phyloP scores from a whole-genome alignment of 2,797 vertebrate genomes.

The Brachyrhaphis roseni region DNA sequence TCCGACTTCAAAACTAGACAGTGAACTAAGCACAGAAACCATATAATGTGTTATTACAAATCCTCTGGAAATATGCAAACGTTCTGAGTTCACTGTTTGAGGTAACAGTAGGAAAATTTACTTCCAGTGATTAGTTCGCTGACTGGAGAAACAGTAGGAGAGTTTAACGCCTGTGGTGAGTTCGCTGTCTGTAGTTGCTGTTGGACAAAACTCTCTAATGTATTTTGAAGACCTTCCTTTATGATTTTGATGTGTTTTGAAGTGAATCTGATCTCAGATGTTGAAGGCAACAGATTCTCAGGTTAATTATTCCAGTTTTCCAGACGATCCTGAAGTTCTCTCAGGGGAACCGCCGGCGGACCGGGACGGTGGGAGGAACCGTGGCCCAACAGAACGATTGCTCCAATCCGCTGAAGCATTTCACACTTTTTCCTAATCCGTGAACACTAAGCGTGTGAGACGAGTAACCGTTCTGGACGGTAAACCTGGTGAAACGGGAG shows the following conservation, averaged over 20 bases:
- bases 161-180: background rate
- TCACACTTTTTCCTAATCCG: background rate
- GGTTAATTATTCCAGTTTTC: background rate
- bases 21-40: background rate
- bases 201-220: background rate
- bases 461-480: background rate
- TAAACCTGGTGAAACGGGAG: slow-evolving; percentile 50
- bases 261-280: background rate
- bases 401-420: background rate
- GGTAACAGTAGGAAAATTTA: background rate
- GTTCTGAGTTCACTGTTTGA: background rate
- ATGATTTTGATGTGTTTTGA: background rate
- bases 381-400: background rate
- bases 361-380: background rate
- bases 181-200: background rate
- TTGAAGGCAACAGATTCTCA: background rate
- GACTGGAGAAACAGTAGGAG: background rate
- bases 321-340: background rate
- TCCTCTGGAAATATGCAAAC: too few relatives aligned
- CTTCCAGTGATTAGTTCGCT: background rate
- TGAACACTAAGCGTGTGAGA: slow-evolving; percentile 3
- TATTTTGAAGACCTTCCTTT: background rate
- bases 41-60: background rate
- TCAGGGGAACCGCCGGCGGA: background rate
- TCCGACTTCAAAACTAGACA: background rate